Evolutionary conservation across 2,888 invertebrate genomes (phyloP).

Genomic region (Pachymerium ferrugineum): DNA sequence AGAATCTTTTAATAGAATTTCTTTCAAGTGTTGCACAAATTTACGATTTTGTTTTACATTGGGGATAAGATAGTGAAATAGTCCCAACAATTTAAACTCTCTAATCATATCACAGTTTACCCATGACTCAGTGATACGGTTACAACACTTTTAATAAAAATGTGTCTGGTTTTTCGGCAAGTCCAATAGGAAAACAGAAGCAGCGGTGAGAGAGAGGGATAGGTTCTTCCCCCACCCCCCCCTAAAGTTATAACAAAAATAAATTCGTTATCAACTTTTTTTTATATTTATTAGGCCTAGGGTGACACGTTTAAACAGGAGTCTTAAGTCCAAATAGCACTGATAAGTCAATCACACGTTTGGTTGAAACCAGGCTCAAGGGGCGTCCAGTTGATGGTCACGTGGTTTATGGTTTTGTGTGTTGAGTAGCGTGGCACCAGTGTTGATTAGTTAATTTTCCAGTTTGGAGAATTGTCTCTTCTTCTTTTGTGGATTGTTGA

Average conservation of each 20-base stretch:
- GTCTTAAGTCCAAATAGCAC: conserved; percentile 23
- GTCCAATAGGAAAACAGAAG: conserved; percentile 1
- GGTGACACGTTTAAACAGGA: conserved; percentile 23
- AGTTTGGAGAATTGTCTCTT: conserved; percentile 2
- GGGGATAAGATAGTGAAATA: too few species aligned
- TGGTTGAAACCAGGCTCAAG: conserved; percentile 27
- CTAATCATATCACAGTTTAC: too few species aligned
- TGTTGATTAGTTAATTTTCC: conserved; percentile 20
- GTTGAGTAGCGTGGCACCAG: conserved; percentile 2
- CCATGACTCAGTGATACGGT: too few species aligned
- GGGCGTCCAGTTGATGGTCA: conserved; percentile 11
- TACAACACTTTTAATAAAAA: too few species aligned
- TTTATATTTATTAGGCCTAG: background rate
- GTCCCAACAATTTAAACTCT: too few species aligned
- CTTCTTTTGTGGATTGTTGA: too few species aligned
- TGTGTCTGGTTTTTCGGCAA: conserved; percentile 23
- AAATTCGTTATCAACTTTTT: background rate
- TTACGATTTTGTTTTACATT: too few species aligned
- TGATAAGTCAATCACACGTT: conserved; percentile 19
- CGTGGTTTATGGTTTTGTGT: conserved; percentile 25
- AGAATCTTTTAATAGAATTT: too few species aligned
- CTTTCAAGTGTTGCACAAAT: too few species aligned
- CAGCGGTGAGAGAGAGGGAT: background rate
- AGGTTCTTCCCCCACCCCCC: too few species aligned
- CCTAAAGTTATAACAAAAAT: conserved; percentile 21